A percentile compares a stretch with the other conserved stretches of the same genome.
Conservation (phyloP, 1,140 invertebrate genomes). For the Diprion similis region DNA sequence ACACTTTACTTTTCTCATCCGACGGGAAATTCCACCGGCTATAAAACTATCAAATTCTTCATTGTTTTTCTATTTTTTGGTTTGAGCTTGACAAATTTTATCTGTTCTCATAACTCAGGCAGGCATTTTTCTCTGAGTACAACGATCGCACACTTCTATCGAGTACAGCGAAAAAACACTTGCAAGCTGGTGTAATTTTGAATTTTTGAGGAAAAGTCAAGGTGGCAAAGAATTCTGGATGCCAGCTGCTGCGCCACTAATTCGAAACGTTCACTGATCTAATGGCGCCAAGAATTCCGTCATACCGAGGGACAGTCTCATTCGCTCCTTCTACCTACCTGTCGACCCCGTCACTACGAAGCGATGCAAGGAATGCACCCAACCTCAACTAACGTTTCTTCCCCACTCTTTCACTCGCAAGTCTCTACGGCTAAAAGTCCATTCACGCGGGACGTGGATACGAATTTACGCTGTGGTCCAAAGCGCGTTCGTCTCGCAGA, state of each 20-base stretch:
- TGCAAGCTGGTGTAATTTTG: too few relatives aligned
- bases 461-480: background rate
- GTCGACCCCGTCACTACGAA: slow-evolving; percentile 1
- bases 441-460: background rate
- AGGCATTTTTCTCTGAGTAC: too few relatives aligned
- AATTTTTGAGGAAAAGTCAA: too few relatives aligned
- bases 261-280: background rate
- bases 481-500: background rate
- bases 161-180: too few relatives aligned
- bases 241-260: background rate
- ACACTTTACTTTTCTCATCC: too few relatives aligned
- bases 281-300: slow-evolving; percentile 1
- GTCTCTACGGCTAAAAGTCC: background rate
- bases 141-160: too few relatives aligned
- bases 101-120: too few relatives aligned
- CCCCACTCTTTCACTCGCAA: background rate
- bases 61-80: too few relatives aligned
- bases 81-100: too few relatives aligned
- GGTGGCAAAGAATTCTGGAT: background rate
- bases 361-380: slow-evolving; percentile 1
- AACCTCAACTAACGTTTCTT: slow-evolving; percentile 5
- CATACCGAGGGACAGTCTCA: background rate
- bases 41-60: too few relatives aligned
- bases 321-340: background rate
- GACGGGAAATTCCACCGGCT: too few relatives aligned